phyloP scores from a whole-genome alignment of 2,113 vertebrate species.

The Acrocephalus kingi region DNA sequence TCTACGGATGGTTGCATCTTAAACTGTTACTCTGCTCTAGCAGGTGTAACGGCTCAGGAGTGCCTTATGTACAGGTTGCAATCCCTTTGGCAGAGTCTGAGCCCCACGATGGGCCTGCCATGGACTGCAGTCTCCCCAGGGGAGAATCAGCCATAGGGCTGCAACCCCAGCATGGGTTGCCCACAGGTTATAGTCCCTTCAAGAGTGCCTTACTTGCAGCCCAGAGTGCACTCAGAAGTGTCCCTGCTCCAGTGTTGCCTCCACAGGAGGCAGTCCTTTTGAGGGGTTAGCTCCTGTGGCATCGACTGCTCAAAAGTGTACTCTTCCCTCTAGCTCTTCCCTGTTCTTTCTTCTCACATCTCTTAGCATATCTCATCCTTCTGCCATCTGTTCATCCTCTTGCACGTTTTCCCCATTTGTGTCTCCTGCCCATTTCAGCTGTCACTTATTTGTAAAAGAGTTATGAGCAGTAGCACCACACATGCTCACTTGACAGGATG shows the following conservation, averaged over 20 bases:
- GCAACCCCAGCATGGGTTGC: rapidly evolving
- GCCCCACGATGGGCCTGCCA: not conserved
- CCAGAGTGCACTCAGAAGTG: not conserved
- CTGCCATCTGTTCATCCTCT: not conserved
- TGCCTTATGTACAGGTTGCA: not conserved
- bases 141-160: no score
- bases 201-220: not conserved
- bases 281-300: not conserved
- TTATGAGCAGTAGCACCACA: not conserved
- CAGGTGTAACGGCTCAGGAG: not conserved
- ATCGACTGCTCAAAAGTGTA: rapidly evolving
- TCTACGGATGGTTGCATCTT: not conserved
- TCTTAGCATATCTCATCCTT: not conserved
- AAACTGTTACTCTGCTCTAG: not conserved
- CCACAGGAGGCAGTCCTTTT: not conserved
- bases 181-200: not conserved
- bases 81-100: not conserved
- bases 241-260: not conserved
- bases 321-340: not conserved
- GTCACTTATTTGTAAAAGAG: not conserved
- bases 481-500: rapidly evolving
- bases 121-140: not conserved
- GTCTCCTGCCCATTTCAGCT: not conserved
- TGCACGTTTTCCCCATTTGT: not conserved
- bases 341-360: not conserved